phyloP scores from a whole-genome alignment of 2,797 vertebrate genomes.

The Enteromius mattozi region DNA sequence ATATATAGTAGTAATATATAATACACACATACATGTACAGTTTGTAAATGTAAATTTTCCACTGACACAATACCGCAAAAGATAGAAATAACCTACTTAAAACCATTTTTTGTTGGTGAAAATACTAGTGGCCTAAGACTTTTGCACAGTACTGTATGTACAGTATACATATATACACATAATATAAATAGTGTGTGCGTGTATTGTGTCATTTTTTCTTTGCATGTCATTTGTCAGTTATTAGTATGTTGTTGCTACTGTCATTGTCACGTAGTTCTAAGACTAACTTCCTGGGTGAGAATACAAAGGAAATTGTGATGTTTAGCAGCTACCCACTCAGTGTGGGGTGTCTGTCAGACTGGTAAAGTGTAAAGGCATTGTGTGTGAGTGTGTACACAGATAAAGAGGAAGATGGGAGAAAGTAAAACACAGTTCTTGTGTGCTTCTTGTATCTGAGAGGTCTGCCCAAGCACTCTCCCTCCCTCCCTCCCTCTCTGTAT shows the following conservation, averaged over 20 bases:
- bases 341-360: slow-evolving; percentile 37
- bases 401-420: slow-evolving; percentile 22
- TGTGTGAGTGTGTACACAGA: slow-evolving; percentile 35
- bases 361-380: slow-evolving; percentile 34
- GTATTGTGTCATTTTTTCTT: background rate
- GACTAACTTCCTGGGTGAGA: slow-evolving; percentile 8
- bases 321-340: slow-evolving; percentile 38
- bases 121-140: too few relatives aligned
- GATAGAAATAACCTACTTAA: too few relatives aligned
- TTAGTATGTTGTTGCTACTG: background rate
- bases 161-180: background rate
- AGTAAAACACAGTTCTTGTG: slow-evolving; percentile 36
- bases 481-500: slow-evolving; percentile 22
- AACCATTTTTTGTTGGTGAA: too few relatives aligned
- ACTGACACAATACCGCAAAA: too few relatives aligned
- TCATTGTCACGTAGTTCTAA: background rate
- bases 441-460: slow-evolving; percentile 37
- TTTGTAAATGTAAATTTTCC: too few relatives aligned
- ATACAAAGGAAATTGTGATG: slow-evolving; percentile 23
- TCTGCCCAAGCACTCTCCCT: slow-evolving; percentile 21
- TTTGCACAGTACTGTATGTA: background rate
- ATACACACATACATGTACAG: background rate
- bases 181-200: background rate
- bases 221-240: background rate
- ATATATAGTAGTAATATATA: background rate